phyloP scores from a whole-genome alignment of 1,140 invertebrate genomes.

The Euura lappo region DNA sequence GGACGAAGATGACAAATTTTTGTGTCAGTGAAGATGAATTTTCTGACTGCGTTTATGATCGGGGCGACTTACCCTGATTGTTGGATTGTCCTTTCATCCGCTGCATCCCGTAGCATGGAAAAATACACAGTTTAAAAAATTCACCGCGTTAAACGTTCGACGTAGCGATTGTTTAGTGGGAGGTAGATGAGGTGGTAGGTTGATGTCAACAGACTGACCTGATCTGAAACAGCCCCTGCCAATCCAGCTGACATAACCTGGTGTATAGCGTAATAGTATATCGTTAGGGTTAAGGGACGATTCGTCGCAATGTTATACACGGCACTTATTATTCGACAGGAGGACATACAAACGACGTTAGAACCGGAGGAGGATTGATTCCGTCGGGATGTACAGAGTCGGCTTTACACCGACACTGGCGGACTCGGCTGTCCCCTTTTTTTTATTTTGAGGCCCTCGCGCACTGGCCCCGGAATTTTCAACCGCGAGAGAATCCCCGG shows the following conservation, averaged over 20 bases:
- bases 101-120: slow-evolving; percentile 67
- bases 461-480: slow-evolving; percentile 29
- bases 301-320: slow-evolving; percentile 14
- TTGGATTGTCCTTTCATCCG: slow-evolving; percentile 92
- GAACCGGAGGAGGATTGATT: neutral
- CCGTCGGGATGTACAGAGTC: neutral
- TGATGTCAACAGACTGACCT: slow-evolving; percentile 49
- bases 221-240: slow-evolving; percentile 56
- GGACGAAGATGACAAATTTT: no score
- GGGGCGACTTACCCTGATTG: slow-evolving; percentile 52
- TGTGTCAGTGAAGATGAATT: no score
- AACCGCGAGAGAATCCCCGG: slow-evolving; percentile 31
- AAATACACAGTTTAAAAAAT: slow-evolving; percentile 55
- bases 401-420: neutral
- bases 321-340: slow-evolving; percentile 27
- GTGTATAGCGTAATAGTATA: slow-evolving; percentile 33
- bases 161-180: slow-evolving; percentile 35
- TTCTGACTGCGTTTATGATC: no score
- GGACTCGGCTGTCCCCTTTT: no score
- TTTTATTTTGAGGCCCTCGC: slow-evolving; percentile 24
- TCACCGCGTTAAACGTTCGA: slow-evolving; percentile 32
- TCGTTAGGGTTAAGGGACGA: neutral
- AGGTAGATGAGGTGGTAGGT: slow-evolving; percentile 21
- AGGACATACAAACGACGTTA: slow-evolving; percentile 22
- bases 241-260: slow-evolving; percentile 60